Conservation (phyloP, 2,113 vertebrate genomes). For the Galbula dea region DNA sequence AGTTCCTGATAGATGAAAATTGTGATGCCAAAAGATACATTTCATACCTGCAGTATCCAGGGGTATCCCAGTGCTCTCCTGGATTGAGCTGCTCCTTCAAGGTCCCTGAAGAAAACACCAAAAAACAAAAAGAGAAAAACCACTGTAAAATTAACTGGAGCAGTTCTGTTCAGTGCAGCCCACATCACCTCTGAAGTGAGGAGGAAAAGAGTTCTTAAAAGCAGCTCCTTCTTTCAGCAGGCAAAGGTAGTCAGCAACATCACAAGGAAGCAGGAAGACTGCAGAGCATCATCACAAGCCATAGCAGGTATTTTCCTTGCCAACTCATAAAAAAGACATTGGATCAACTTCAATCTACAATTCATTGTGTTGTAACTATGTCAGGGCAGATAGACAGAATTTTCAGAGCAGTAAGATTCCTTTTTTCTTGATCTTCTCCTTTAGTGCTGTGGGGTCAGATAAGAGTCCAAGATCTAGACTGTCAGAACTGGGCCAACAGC, state of each 20-base stretch:
- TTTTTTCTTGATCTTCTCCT: background rate
- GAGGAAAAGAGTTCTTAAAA: background rate
- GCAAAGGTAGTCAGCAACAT: fast-evolving
- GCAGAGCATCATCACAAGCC: background rate
- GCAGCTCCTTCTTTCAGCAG: background rate
- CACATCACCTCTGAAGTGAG: background rate
- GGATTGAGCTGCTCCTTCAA: background rate
- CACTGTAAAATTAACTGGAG: background rate
- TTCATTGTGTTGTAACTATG: background rate
- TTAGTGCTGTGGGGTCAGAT: background rate
- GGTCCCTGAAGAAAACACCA: background rate
- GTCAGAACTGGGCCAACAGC: background rate
- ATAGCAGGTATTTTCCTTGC: background rate
- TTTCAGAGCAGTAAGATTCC: background rate
- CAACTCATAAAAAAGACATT: background rate
- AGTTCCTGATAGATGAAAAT: background rate
- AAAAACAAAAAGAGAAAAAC: too few relatives aligned
- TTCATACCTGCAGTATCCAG: background rate
- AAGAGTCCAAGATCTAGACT: background rate
- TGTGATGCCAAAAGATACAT: background rate
- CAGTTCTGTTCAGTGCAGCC: fast-evolving
- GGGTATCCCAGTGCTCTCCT: background rate
- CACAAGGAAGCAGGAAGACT: background rate
- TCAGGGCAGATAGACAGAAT: background rate
- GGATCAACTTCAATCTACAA: background rate